These are phyloP conservation scores for Crossocerus cetratus DNA, from an alignment of 2,888 invertebrate species.

Conservation along the genomic window DNA sequence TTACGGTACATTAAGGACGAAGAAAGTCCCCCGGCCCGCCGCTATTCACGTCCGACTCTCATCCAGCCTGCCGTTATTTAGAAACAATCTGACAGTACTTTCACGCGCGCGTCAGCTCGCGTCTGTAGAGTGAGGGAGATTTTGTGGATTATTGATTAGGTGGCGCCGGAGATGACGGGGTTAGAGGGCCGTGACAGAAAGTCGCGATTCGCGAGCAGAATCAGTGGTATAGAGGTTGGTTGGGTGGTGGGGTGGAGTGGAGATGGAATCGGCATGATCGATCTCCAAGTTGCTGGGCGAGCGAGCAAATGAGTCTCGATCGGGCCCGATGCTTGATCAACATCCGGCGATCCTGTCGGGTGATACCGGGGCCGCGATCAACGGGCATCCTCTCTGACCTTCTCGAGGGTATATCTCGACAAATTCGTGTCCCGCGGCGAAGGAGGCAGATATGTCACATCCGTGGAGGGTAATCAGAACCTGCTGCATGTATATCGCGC, in stretches of 20 bases:
- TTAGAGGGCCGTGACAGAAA: conserved; percentile 2
- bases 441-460: conserved; percentile 65
- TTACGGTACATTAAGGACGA: not conserved
- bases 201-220: not conserved
- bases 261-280: conserved; percentile 42
- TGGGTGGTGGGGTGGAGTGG: not conserved
- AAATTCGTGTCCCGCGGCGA: conserved; percentile 66
- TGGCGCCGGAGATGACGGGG: not conserved
- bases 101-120: not conserved
- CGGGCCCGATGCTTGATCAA: conserved; percentile 30
- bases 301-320: conserved; percentile 42
- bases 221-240: not conserved
- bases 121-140: not conserved
- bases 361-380: conserved; percentile 22
- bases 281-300: conserved; percentile 32
- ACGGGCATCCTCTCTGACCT: conserved; percentile 19
- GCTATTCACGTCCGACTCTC: too few relatives aligned
- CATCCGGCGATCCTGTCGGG: conserved; percentile 46
- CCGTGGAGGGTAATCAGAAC: conserved; percentile 67
- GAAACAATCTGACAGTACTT: conserved; percentile 2
- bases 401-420: conserved; percentile 46
- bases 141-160: too few relatives aligned
- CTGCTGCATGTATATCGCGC: conserved; percentile 56
- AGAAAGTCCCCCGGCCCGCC: too few relatives aligned
- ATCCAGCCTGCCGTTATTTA: not conserved